These are phyloP conservation scores for Danio choprae DNA, from an alignment of 2,797 vertebrate genomes.

Conservation along the genomic window DNA sequence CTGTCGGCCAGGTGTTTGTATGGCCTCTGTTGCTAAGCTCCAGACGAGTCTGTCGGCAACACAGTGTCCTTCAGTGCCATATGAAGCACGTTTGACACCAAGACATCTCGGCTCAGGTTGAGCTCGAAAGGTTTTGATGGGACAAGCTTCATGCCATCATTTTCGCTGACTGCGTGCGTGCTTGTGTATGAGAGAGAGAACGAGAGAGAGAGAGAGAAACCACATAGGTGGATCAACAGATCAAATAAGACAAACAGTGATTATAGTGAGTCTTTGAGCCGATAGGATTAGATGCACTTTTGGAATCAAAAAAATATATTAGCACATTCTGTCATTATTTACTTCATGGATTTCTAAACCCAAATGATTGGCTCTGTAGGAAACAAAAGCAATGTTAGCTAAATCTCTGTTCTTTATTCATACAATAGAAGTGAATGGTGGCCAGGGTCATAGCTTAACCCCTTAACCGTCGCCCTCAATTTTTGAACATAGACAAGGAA, in stretches of 20 bases:
- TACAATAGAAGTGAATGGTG: background rate
- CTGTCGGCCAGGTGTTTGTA: constrained; percentile 51
- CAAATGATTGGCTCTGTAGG: background rate
- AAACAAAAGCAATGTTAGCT: background rate
- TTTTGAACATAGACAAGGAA: no score
- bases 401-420: background rate
- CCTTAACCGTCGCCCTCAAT: no score
- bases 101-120: constrained; percentile 1
- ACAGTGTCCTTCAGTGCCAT: constrained; percentile 39
- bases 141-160: background rate
- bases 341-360: background rate
- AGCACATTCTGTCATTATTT: background rate
- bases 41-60: constrained; percentile 48
- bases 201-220: background rate
- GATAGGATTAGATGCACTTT: background rate
- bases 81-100: constrained; percentile 41
- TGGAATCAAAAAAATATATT: background rate
- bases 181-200: background rate
- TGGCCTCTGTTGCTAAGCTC: constrained; percentile 52
- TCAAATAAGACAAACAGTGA: constrained; percentile 18
- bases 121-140: background rate
- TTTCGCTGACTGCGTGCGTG: background rate
- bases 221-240: background rate
- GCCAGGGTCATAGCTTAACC: no score
- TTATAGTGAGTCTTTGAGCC: constrained; percentile 15